Conservation (phyloP, 2,113 vertebrate genomes). For the Hipposideros armiger region DNA sequence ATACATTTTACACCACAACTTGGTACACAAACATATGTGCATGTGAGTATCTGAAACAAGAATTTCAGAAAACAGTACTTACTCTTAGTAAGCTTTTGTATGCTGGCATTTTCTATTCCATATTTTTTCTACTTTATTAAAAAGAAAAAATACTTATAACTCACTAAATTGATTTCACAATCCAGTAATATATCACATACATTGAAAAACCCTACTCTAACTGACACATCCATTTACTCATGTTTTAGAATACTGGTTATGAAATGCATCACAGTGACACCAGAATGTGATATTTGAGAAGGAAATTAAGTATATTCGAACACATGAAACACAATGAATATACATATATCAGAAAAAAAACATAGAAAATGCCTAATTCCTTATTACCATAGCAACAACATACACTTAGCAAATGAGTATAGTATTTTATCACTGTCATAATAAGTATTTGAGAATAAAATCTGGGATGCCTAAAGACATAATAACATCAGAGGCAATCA, state of each 20-base stretch:
- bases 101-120: background rate
- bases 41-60: background rate
- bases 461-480: conserved; percentile 61
- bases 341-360: background rate
- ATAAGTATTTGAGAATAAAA: conserved; percentile 62
- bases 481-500: conserved; percentile 71
- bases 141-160: conserved; percentile 54
- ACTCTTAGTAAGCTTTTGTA: background rate
- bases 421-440: conserved; percentile 39
- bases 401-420: background rate
- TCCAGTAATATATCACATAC: background rate
- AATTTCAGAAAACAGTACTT: conserved; percentile 41
- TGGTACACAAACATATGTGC: background rate
- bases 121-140: conserved; percentile 13
- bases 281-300: conserved; percentile 4
- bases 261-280: background rate
- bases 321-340: conserved; percentile 25
- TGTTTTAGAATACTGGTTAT: conserved; percentile 29
- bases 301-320: conserved; percentile 48
- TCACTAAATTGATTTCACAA: conserved; percentile 43
- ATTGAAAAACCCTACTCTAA: conserved; percentile 3
- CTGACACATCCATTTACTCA: background rate
- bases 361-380: background rate
- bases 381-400: conserved; percentile 49
- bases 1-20: background rate